These are phyloP conservation scores for Nipponia nippon DNA, from an alignment of 2,113 vertebrate species.

Conservation along the genomic window DNA sequence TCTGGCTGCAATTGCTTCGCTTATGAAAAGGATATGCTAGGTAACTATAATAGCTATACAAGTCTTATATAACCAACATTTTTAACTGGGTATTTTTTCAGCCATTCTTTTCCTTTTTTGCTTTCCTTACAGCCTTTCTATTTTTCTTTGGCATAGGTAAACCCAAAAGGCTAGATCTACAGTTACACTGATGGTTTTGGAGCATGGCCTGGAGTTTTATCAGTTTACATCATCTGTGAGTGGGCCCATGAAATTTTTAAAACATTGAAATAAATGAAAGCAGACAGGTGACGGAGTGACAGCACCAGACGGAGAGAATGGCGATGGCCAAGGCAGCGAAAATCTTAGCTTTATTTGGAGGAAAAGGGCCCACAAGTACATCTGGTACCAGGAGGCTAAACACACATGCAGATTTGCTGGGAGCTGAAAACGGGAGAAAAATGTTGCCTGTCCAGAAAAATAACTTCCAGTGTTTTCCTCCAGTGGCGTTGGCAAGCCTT, in stretches of 20 bases:
- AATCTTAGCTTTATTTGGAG: conserved; percentile 9
- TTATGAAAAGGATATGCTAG: neutral
- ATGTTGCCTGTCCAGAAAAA: neutral
- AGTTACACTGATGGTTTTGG: conserved; percentile 21
- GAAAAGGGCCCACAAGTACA: neutral
- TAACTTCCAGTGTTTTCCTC: neutral
- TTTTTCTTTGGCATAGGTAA: neutral
- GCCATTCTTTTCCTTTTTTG: neutral
- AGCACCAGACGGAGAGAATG: neutral
- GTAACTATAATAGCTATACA: neutral
- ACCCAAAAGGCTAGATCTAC: neutral
- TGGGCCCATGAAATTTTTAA: neutral
- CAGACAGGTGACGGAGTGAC: conserved; percentile 8
- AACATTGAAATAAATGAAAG: neutral
- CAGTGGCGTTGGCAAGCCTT: neutral
- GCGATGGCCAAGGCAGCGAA: neutral
- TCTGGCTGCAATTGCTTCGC: neutral
- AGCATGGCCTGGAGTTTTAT: neutral
- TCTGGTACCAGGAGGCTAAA: neutral
- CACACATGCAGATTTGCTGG: neutral
- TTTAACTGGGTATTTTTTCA: neutral
- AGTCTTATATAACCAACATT: neutral
- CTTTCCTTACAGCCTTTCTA: neutral
- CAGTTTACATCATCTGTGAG: neutral
- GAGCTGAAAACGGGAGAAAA: neutral